Evolutionary conservation across 2,113 vertebrate genomes (phyloP).

Genomic region (Larimichthys crocea): DNA sequence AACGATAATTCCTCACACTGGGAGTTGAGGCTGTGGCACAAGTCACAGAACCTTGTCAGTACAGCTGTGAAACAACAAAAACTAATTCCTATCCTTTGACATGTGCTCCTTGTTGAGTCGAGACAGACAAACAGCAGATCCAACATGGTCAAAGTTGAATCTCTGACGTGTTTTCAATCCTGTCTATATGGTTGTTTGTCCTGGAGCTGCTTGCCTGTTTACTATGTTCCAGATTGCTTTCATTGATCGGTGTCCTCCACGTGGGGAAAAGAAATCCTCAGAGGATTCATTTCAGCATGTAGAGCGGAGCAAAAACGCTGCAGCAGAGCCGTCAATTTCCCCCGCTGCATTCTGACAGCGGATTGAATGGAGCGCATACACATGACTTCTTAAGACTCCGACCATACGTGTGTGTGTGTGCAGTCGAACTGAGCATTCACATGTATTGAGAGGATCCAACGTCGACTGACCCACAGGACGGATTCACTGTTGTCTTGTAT

Average conservation of each 20-base stretch:
- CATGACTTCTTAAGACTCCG: constrained; percentile 6
- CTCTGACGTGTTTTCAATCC: constrained; percentile 11
- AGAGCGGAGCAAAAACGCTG: constrained; percentile 20
- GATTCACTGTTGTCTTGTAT: not conserved
- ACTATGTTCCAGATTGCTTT: constrained; percentile 78
- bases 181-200: constrained; percentile 29
- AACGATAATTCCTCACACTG: not conserved
- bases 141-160: constrained; percentile 14
- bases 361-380: not conserved
- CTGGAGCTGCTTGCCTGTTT: constrained; percentile 65
- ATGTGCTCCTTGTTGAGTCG: constrained; percentile 2
- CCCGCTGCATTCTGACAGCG: constrained; percentile 21
- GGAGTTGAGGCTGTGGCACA: not conserved
- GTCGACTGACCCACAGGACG: not conserved
- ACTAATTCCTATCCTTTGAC: not conserved
- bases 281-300: constrained; percentile 69
- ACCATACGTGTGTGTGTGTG: not conserved
- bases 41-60: not conserved
- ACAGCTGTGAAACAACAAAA: constrained; percentile 7
- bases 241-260: constrained; percentile 72
- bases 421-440: not conserved
- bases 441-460: constrained; percentile 28
- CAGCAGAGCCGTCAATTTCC: constrained; percentile 45
- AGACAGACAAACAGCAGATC: constrained; percentile 3
- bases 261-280: constrained; percentile 53